A percentile compares a stretch with the other conserved stretches of the same genome.
Conservation (phyloP, 2,888 invertebrate species). For the Piscicola geometra region DNA sequence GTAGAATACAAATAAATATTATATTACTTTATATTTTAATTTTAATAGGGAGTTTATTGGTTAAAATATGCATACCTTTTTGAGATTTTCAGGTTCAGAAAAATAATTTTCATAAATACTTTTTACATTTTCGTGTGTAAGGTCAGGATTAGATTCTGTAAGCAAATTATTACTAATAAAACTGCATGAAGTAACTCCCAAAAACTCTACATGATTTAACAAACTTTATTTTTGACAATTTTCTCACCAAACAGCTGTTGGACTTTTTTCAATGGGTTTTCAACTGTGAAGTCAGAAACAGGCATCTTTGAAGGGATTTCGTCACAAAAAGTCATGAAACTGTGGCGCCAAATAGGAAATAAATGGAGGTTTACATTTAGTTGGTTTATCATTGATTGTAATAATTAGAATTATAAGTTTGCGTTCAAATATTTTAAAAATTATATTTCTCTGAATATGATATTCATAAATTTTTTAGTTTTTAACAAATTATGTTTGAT, state of each 20-base stretch:
- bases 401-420: not conserved
- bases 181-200: not conserved
- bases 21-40: not conserved
- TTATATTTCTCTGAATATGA: too few species aligned
- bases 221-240: too few species aligned
- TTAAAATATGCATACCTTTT: not conserved
- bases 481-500: too few species aligned
- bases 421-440: too few species aligned
- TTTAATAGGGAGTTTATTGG: not conserved
- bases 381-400: not conserved
- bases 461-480: too few species aligned
- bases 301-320: not conserved
- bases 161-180: not conserved
- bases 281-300: not conserved
- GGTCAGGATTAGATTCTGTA: not conserved
- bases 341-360: too few species aligned
- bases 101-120: not conserved
- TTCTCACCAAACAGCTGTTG: not conserved
- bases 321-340: too few species aligned
- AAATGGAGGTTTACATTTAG: too few species aligned
- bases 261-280: constrained; percentile 1
- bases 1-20: not conserved
- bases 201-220: not conserved
- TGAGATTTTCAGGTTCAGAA: not conserved
- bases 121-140: not conserved